Percentiles rank a stretch among this genome's conserved stretches.
Conservation (phyloP, 2,888 invertebrate genomes). For the Napeogenes inachia region DNA sequence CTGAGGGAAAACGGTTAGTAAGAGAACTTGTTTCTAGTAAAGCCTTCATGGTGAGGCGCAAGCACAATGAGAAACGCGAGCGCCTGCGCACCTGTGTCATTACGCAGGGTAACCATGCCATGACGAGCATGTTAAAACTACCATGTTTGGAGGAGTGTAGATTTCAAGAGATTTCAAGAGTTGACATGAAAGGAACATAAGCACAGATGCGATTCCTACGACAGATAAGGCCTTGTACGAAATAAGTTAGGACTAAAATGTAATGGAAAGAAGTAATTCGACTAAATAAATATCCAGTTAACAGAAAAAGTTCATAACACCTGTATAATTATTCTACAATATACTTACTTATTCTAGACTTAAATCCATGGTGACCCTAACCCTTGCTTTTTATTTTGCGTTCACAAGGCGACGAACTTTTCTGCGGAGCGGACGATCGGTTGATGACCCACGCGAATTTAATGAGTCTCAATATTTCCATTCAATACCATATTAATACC, state of each 20-base stretch:
- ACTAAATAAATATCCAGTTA: too few species aligned
- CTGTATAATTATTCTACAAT: too few species aligned
- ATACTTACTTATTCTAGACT: too few species aligned
- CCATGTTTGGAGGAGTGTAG: too few species aligned
- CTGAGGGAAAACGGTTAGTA: conserved; percentile 21
- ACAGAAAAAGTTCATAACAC: too few species aligned
- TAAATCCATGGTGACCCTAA: background rate
- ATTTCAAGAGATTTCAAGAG: too few species aligned
- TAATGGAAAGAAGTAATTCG: too few species aligned
- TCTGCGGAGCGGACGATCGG: conserved; percentile 52
- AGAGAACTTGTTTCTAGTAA: conserved; percentile 25
- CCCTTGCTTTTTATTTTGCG: conserved; percentile 46
- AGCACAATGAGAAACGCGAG: conserved; percentile 44
- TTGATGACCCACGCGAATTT: conserved; percentile 57
- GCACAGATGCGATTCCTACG: too few species aligned
- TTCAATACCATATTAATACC: conserved; percentile 27
- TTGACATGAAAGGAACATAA: too few species aligned
- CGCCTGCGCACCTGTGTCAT: conserved; percentile 68
- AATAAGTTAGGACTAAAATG: too few species aligned
- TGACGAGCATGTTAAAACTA: too few species aligned
- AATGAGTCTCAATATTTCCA: conserved; percentile 36
- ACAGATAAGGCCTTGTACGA: too few species aligned
- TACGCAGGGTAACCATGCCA: conserved; percentile 9
- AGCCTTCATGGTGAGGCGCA: conserved; percentile 23
- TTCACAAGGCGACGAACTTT: conserved; percentile 59